A percentile compares a stretch with the other conserved stretches of the same genome.
Evolutionary conservation across 1,140 invertebrate species (phyloP).

Genomic region (Oscheius sp.): DNA sequence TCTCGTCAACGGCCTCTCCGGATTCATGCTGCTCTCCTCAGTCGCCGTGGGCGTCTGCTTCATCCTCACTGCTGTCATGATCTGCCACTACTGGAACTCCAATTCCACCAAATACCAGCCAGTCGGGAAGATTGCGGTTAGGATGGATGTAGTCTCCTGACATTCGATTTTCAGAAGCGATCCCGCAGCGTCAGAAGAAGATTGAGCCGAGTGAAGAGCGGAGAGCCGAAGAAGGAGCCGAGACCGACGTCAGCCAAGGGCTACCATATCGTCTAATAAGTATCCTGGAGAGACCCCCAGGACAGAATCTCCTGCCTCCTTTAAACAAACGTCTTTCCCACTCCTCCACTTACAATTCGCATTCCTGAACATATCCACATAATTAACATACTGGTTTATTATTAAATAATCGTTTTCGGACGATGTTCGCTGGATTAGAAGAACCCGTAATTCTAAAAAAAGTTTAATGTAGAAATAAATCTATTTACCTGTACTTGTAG

Average conservation of each 20-base stretch:
- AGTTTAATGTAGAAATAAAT: no score
- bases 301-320: no score
- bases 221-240: conserved; percentile 40
- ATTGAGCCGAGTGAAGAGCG: conserved; percentile 54
- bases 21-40: conserved; percentile 56
- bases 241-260: conserved; percentile 17
- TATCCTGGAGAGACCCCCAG: no score
- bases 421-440: no score
- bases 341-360: no score
- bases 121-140: conserved; percentile 55
- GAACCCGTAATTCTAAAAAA: no score
- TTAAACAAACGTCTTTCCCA: no score
- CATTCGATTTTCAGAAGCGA: conserved; percentile 46
- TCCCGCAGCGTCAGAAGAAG: conserved; percentile 46
- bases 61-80: conserved; percentile 56
- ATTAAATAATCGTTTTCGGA: no score
- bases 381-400: no score
- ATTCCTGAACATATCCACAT: no score
- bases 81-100: conserved; percentile 59
- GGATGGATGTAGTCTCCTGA: not conserved
- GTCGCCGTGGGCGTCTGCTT: conserved; percentile 59
- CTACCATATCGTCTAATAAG: conserved; percentile 28
- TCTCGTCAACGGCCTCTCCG: conserved; percentile 54
- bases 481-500: conserved; percentile 13
- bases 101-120: conserved; percentile 58